These are phyloP conservation scores for Aquatica leii DNA, from an alignment of 2,888 invertebrate species.

Conservation along the genomic window DNA sequence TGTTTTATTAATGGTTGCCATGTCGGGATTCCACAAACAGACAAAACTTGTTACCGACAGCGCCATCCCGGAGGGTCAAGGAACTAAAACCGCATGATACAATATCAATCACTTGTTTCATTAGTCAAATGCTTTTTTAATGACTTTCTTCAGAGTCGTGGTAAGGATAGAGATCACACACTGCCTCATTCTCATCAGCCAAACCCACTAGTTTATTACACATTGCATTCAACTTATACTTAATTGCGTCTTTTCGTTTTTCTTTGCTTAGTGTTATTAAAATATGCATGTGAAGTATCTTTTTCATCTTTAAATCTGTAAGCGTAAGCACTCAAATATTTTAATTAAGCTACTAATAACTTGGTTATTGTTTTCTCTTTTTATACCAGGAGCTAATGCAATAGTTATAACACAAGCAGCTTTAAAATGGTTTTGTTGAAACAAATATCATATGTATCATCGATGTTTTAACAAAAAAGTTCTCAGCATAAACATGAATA, in stretches of 20 bases:
- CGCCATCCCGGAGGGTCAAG: conserved; percentile 48
- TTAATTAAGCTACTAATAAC: too few species aligned
- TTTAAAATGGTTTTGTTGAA: too few species aligned
- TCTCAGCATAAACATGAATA: too few species aligned
- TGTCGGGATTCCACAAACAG: conserved; percentile 55
- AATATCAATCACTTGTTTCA: conserved; percentile 58
- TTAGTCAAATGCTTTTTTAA: conserved; percentile 58
- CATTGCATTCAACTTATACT: conserved; percentile 1
- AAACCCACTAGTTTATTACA: conserved; percentile 33
- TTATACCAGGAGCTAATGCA: too few species aligned
- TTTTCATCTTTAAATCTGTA: too few species aligned
- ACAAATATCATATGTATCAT: too few species aligned
- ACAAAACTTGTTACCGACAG: conserved; percentile 53
- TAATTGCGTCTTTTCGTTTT: conserved; percentile 9
- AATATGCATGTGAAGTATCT: too few species aligned
- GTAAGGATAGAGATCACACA: conserved; percentile 37
- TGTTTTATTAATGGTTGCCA: conserved; percentile 58
- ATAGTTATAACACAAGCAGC: too few species aligned
- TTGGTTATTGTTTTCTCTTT: too few species aligned
- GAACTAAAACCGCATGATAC: conserved; percentile 53
- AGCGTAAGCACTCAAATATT: too few species aligned
- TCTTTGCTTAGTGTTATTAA: background rate
- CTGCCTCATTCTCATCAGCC: conserved; percentile 34
- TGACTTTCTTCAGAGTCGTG: conserved; percentile 51
- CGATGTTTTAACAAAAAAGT: too few species aligned